Evolutionary conservation across 2,797 vertebrate genomes (phyloP), one percentile per base, ranked within the genome.

Genomic region (Spinus olivaceus): DNA sequence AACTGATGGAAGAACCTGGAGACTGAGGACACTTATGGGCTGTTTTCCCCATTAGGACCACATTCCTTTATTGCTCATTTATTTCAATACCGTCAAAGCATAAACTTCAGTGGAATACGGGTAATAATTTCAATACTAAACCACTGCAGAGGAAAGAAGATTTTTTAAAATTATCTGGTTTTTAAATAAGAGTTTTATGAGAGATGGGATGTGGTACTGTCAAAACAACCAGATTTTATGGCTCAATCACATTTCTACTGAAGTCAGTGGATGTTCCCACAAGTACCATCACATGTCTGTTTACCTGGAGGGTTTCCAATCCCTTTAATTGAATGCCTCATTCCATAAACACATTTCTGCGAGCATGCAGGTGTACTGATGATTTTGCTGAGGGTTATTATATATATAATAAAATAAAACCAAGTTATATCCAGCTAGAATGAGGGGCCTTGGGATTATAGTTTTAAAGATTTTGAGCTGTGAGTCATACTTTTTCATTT

Each of bases 151-250:
- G 86, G 27, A 13, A 85, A 66, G 12, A 82, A 6, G 5, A 1
- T 17, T 53, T 41, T 35, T 60, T 66, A 10, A 0, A 69, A 88
- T 91, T 74, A 80, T 66, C 51, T 57, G 61, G 8, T 67, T 71
- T 92, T 42, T 93, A 92, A 95, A 91, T 73, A 77, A 87, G 71
- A 78, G 18, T 50, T 91, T 91, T 83, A 81, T 91, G 54, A 89
- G 84, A 73, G 21, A 69, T 71, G 35, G 50, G 74, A 85, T 17
- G 37, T 56, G 39, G 28, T 22, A 74, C 53, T 95, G 84, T 87
- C 90, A 87, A 95, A 91, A 80, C 47, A 71, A 93, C 19, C 46
- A 67, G 67, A 85, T 91, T 94, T 95, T 89, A 85, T 73, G 27
- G 64, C 79, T 95, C 35, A 77, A 3, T 81, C 42, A 37, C 78